A percentile compares a stretch with the other conserved stretches of the same genome.
These are phyloP conservation scores for Alviniconcha marisindica DNA, from an alignment of 1,140 invertebrate species.

Conservation along the genomic window DNA sequence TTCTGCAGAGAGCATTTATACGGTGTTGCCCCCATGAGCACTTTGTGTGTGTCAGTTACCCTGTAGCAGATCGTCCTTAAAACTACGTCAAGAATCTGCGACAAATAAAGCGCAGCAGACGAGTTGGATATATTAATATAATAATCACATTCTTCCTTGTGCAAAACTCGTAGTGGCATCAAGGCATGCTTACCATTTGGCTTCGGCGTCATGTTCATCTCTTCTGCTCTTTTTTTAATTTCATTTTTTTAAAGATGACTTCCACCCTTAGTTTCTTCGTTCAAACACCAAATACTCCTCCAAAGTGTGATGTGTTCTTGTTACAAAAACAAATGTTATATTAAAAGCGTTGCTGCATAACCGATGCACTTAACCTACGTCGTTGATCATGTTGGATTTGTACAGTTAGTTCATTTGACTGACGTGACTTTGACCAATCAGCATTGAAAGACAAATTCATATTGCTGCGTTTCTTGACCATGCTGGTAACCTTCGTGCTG, in stretches of 20 bases:
- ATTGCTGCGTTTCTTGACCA: neutral
- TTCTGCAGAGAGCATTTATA: neutral
- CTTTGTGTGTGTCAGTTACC: neutral
- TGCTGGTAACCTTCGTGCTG: neutral
- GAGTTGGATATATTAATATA: neutral
- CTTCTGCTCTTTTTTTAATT: no score
- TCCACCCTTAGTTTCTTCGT: no score
- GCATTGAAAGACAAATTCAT: neutral
- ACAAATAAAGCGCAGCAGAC: neutral
- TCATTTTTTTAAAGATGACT: no score
- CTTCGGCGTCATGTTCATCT: no score
- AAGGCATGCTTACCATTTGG: no score
- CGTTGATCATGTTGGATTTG: neutral
- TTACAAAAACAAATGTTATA: no score
- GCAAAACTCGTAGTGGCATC: no score
- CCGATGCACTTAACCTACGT: no score
- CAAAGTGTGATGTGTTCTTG: no score
- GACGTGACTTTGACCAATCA: neutral
- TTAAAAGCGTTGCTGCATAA: neutral
- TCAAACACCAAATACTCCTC: no score
- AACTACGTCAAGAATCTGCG: no score
- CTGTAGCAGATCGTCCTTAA: neutral
- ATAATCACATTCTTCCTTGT: no score
- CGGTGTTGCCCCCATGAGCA: neutral
- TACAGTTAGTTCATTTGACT: neutral